Conservation (phyloP, 1,140 invertebrate genomes). For the Ooceraea biroi region DNA sequence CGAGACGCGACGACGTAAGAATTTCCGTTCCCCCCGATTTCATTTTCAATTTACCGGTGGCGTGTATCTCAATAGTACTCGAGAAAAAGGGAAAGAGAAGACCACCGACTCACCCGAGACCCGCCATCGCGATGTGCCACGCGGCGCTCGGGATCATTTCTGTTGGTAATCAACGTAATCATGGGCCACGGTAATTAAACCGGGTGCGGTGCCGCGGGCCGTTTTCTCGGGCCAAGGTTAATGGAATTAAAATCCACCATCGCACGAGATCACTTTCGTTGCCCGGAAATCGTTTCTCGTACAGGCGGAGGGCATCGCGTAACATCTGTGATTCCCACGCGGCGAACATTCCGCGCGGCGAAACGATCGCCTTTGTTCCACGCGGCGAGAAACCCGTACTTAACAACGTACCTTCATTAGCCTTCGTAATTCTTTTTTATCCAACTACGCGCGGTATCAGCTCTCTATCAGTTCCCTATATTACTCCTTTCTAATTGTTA, state of each 20-base stretch:
- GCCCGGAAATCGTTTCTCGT: constrained; percentile 35
- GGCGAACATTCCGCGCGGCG: background rate
- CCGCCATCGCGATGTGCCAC: background rate
- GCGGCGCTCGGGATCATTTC: constrained; percentile 11
- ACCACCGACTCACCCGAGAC: background rate
- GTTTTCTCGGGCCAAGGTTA: constrained; percentile 38
- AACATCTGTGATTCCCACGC: constrained; percentile 41
- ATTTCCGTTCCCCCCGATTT: constrained; percentile 76
- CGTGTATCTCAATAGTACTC: background rate
- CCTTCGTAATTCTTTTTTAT: background rate
- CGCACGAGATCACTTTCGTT: constrained; percentile 30
- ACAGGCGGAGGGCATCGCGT: background rate
- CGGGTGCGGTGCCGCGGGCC: background rate
- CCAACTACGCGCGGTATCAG: background rate
- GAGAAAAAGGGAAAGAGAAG: background rate
- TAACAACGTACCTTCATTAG: background rate
- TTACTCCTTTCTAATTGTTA: too few species aligned
- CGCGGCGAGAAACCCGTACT: background rate
- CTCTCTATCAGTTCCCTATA: background rate
- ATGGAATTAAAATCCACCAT: constrained; percentile 39
- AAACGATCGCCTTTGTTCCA: constrained; percentile 13
- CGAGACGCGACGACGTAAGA: constrained; percentile 64
- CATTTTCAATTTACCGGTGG: constrained; percentile 78
- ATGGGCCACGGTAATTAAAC: constrained; percentile 21
- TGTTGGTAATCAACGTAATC: constrained; percentile 39